Conservation (phyloP, 2,113 vertebrate species). For the Pyrgilauda ruficollis region DNA sequence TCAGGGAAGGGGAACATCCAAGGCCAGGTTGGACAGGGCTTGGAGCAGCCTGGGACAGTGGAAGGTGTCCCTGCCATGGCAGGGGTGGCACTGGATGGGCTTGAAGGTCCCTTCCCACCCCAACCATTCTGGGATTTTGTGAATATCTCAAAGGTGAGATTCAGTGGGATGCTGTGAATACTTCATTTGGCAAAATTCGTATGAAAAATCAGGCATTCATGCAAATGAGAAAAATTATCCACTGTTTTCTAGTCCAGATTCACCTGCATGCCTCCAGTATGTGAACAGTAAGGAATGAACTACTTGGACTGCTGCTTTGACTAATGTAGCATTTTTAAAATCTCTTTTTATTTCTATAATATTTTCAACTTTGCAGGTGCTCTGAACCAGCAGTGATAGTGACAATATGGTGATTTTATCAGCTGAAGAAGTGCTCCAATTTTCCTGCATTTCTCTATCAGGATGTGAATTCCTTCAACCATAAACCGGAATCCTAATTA, state of each 20-base stretch:
- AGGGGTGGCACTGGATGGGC: not conserved
- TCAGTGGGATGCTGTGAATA: not conserved
- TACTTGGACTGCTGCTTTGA: not conserved
- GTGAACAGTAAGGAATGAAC: not conserved
- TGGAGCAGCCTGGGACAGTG: not conserved
- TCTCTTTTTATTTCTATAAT: not conserved
- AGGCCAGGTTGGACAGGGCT: rapidly evolving
- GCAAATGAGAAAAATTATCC: not conserved
- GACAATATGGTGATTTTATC: not conserved
- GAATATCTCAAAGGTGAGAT: not conserved
- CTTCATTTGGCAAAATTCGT: not conserved
- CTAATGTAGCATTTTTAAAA: not conserved
- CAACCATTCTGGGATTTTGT: not conserved
- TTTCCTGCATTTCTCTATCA: not conserved
- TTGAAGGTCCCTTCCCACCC: not conserved
- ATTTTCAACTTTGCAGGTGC: not conserved
- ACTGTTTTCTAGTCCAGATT: not conserved
- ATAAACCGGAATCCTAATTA: not conserved
- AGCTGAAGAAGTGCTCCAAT: not conserved
- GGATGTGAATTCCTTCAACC: not conserved
- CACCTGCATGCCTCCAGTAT: not conserved
- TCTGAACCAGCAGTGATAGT: not conserved
- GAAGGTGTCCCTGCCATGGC: not conserved
- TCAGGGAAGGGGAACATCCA: not conserved
- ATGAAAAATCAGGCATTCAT: not conserved